A percentile compares a stretch with the other conserved stretches of the same genome.
These are phyloP conservation scores for Aspidiotus rigidus DNA, from an alignment of 2,888 invertebrate genomes.

Conservation along the genomic window DNA sequence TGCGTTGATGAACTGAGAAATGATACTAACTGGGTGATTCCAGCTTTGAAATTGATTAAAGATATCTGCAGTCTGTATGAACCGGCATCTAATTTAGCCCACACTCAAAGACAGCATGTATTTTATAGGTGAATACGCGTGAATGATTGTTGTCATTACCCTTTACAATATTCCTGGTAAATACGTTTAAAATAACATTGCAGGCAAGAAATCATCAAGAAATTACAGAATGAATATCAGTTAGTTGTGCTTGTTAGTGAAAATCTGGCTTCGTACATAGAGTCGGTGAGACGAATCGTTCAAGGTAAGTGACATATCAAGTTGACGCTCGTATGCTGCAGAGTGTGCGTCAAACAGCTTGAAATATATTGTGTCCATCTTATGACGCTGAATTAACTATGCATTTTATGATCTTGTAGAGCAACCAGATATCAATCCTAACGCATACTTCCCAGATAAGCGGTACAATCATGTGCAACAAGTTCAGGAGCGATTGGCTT, in stretches of 20 bases:
- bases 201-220: constrained; percentile 71
- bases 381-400: background rate
- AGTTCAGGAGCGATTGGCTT: constrained; percentile 87
- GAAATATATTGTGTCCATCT: background rate
- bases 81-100: constrained; percentile 53
- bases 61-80: constrained; percentile 94
- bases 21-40: constrained; percentile 83
- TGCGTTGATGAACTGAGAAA: constrained; percentile 90
- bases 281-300: constrained; percentile 60
- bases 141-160: background rate
- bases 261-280: constrained; percentile 85
- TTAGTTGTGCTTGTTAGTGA: constrained; percentile 88
- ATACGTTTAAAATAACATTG: constrained; percentile 38
- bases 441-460: constrained; percentile 69
- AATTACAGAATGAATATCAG: constrained; percentile 82
- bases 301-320: constrained; percentile 44
- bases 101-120: constrained; percentile 49
- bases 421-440: constrained; percentile 67
- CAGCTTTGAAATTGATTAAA: constrained; percentile 87
- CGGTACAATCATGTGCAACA: constrained; percentile 86
- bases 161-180: too few relatives aligned
- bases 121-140: constrained; percentile 47
- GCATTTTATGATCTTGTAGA: constrained; percentile 46
- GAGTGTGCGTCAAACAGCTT: too few relatives aligned
- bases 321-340: too few relatives aligned